Evolutionary conservation across 2,113 vertebrate genomes (phyloP).

Genomic region (Cryptomyrus ogoouensis): DNA sequence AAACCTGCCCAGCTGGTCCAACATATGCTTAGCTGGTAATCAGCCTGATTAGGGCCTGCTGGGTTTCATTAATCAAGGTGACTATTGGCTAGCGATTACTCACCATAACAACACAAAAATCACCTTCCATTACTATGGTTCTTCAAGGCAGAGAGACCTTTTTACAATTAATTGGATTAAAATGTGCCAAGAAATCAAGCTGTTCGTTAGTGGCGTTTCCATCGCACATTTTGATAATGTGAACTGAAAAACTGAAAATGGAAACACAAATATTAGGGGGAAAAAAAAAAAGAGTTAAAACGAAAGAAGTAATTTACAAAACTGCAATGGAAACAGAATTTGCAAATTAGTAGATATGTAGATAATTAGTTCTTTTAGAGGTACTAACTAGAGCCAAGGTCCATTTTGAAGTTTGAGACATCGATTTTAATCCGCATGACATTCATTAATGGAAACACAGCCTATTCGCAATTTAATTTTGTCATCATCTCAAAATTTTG

Average conservation of each 20-base stretch:
- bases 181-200: not conserved
- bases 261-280: not conserved
- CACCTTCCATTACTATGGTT: not conserved
- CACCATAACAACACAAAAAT: not conserved
- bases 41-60: not conserved
- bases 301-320: not conserved
- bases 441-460: not conserved
- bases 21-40: slow-evolving; percentile 1
- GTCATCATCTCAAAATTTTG: not conserved
- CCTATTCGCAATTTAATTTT: not conserved
- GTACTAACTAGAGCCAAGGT: not conserved
- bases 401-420: not conserved
- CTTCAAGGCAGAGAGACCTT: not conserved
- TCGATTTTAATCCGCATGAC: not conserved
- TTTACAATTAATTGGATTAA: not conserved
- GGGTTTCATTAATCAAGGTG: slow-evolving; percentile 4
- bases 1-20: not conserved
- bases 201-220: not conserved
- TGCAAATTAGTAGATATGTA: not conserved
- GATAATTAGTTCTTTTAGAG: not conserved
- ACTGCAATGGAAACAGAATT: not conserved
- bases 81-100: slow-evolving; percentile 3
- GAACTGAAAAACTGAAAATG: not conserved
- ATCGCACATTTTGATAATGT: not conserved
- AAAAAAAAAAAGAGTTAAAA: not conserved